Percentiles rank a stretch among this genome's conserved stretches.
phyloP scores from a whole-genome alignment of 2,797 vertebrate genomes.

The Chrosomus eos region DNA sequence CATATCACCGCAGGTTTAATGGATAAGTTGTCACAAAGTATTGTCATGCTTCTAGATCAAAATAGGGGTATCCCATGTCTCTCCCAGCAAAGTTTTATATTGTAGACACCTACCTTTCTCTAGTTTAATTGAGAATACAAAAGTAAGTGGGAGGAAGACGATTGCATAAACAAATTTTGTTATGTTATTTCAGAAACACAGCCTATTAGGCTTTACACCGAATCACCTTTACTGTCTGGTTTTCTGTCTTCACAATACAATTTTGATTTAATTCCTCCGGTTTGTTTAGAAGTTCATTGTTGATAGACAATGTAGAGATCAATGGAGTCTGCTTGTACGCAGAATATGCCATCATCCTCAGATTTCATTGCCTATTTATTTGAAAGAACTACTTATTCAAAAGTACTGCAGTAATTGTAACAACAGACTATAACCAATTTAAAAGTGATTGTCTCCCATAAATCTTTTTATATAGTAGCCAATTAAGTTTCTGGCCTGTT shows the following conservation, averaged over 20 bases:
- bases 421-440: neutral
- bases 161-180: conserved; percentile 27
- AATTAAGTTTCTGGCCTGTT: neutral
- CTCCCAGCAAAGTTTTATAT: neutral
- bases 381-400: neutral
- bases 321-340: conserved; percentile 6
- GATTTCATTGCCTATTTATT: neutral
- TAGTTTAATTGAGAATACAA: conserved; percentile 47
- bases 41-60: neutral
- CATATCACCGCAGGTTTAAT: neutral
- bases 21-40: neutral
- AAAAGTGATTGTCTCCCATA: neutral
- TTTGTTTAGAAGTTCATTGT: conserved; percentile 26
- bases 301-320: neutral
- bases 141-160: neutral
- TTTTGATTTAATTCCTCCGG: conserved; percentile 10
- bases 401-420: conserved; percentile 1
- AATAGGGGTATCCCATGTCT: neutral
- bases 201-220: conserved; percentile 30
- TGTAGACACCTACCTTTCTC: neutral
- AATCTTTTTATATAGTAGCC: neutral
- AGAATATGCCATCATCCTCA: neutral
- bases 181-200: conserved; percentile 31
- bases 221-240: conserved; percentile 18
- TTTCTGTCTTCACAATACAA: neutral